These are phyloP conservation scores for Geophilus truncorum DNA, from an alignment of 2,888 invertebrate species.

Conservation along the genomic window DNA sequence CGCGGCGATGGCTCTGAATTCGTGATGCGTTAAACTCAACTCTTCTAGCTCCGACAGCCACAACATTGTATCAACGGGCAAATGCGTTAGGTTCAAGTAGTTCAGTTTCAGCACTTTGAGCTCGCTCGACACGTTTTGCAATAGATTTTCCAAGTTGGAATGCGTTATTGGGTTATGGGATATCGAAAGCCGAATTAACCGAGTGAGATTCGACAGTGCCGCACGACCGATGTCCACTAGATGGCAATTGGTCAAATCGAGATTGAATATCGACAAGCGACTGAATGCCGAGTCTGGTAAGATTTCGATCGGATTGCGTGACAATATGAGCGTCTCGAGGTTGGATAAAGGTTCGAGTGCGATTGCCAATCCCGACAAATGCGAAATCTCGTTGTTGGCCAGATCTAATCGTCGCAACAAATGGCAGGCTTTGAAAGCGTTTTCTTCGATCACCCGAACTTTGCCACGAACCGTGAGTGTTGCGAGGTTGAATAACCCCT, in stretches of 20 bases:
- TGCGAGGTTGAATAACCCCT: not conserved
- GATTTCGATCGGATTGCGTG: not conserved
- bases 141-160: not conserved
- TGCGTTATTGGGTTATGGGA: not conserved
- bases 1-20: not conserved
- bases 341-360: not conserved
- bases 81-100: not conserved
- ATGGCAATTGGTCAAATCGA: not conserved
- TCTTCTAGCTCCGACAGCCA: not conserved
- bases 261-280: not conserved
- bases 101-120: not conserved
- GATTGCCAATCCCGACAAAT: not conserved
- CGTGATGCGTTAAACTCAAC: not conserved
- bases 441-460: not conserved
- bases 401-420: not conserved
- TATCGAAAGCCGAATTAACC: not conserved
- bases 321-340: not conserved
- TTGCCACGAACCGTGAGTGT: not conserved
- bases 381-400: not conserved
- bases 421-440: not conserved
- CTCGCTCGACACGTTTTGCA: not conserved
- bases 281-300: not conserved
- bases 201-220: not conserved
- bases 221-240: not conserved
- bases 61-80: not conserved